Evolutionary conservation across 2,888 invertebrate species (phyloP).

Genomic region (Arenicola marina): DNA sequence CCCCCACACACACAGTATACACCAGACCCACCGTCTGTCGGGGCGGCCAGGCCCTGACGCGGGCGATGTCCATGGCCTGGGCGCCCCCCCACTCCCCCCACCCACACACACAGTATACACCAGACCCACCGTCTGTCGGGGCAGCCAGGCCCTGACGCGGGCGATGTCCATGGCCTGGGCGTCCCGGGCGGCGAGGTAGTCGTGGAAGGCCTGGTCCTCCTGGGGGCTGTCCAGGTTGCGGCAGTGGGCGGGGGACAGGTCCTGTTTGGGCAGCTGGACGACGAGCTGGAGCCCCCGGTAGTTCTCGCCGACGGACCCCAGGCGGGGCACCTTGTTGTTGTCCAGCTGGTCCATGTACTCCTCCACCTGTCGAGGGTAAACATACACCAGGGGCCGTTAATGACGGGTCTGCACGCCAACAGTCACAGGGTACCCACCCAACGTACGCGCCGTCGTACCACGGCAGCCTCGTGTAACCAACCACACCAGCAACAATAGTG

Average conservation of each 20-base stretch:
- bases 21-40: too few species aligned
- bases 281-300: slow-evolving; percentile 81
- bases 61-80: too few species aligned
- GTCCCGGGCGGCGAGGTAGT: slow-evolving; percentile 91
- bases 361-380: slow-evolving; percentile 79
- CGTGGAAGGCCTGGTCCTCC: slow-evolving; percentile 73
- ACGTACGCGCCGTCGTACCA: neutral
- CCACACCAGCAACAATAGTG: neutral
- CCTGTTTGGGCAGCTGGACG: slow-evolving; percentile 80
- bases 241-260: slow-evolving; percentile 87
- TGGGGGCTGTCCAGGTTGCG: slow-evolving; percentile 71
- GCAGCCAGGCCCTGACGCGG: slow-evolving; percentile 55
- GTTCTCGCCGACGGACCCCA: slow-evolving; percentile 79
- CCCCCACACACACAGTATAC: too few species aligned
- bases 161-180: slow-evolving; percentile 96
- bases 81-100: too few species aligned
- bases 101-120: too few species aligned
- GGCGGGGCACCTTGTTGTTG: slow-evolving; percentile 76
- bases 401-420: neutral
- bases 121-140: too few species aligned
- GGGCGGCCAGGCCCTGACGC: too few species aligned
- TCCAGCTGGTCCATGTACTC: slow-evolving; percentile 90
- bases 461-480: neutral
- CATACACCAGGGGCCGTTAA: too few species aligned
- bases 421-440: neutral